Evolutionary conservation across 1,140 invertebrate species (phyloP).

Genomic region (Pseudoatta argentina): DNA sequence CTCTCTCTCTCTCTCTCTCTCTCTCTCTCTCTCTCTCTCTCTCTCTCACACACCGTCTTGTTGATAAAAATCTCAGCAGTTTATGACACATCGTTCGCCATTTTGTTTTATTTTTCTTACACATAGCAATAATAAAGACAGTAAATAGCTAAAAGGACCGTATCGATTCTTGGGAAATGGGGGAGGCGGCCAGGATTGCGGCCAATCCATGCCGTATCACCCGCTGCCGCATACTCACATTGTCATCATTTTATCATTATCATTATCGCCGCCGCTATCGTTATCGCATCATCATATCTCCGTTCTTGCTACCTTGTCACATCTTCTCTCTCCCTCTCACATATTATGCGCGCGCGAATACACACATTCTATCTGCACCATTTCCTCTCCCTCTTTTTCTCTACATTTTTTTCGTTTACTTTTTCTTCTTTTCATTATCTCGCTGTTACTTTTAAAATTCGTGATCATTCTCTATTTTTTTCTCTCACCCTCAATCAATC

Average conservation of each 20-base stretch:
- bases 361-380: too few species aligned
- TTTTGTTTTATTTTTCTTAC: constrained; percentile 75
- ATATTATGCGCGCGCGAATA: too few species aligned
- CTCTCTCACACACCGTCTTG: constrained; percentile 26
- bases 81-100: constrained; percentile 73
- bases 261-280: constrained; percentile 28
- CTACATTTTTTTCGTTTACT: background rate
- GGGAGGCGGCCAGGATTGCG: constrained; percentile 67
- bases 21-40: too few species aligned
- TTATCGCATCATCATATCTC: constrained; percentile 36
- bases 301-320: background rate
- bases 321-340: constrained; percentile 14
- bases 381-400: background rate
- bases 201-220: constrained; percentile 71
- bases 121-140: constrained; percentile 80
- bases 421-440: background rate
- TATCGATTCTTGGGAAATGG: constrained; percentile 68
- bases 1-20: too few species aligned
- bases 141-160: constrained; percentile 81
- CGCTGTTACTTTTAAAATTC: background rate
- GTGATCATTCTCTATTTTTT: constrained; percentile 15
- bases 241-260: constrained; percentile 36
- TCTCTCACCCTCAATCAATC: background rate
- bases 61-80: constrained; percentile 72
- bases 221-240: constrained; percentile 72